Evolutionary conservation across 1,140 invertebrate genomes (phyloP), one percentile per base, ranked within the genome.

Genomic region (Bombus haemorrhoidalis): DNA sequence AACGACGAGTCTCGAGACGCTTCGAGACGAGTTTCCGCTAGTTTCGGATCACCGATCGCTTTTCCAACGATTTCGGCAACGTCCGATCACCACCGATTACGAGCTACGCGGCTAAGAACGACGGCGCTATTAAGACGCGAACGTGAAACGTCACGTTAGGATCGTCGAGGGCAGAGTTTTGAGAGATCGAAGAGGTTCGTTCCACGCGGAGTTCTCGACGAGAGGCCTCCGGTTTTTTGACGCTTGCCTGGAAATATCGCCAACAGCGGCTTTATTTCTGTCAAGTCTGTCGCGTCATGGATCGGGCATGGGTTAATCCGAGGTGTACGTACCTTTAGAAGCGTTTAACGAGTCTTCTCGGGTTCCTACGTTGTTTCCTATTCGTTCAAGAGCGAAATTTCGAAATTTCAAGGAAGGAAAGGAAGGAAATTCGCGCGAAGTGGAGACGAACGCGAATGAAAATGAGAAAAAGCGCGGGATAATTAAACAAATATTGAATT

Each of bases 1-100:
- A 89, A 89, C 87, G 88, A 89, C 87, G 12, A 62, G 87, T 82
- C 84, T 59, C 0, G 68, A 85, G 43, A 28, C 43, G 37, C 53
- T 41, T 28, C 47, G 13, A n/a, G 28, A 47, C 62, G 47, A 69
- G n/a, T 57, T 69, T 78, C 75, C n/a, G 41, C 39, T 12, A 39
- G 62, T 68, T 41, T 25, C 66, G 22, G 25, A 22, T 37, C 81
- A 28, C 2, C 6, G 25, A 28, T 37, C 5, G 12, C 8, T 39
- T 22, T 41, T 1, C n/a, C 25, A 41, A 25, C n/a, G 71, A 74
- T 75, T 64, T 74, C 22, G 32, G n/a, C 9, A 34, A 74, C 22
- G 37, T 66, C 34, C 2, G 39, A 6, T n/a, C 10, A 12, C 18
- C 10, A 12, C 18, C 69, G 69, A n/a, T 41, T 13, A 43, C 37